phyloP scores from a whole-genome alignment of 1,140 invertebrate genomes.

The Dinothrombium tinctorium region DNA sequence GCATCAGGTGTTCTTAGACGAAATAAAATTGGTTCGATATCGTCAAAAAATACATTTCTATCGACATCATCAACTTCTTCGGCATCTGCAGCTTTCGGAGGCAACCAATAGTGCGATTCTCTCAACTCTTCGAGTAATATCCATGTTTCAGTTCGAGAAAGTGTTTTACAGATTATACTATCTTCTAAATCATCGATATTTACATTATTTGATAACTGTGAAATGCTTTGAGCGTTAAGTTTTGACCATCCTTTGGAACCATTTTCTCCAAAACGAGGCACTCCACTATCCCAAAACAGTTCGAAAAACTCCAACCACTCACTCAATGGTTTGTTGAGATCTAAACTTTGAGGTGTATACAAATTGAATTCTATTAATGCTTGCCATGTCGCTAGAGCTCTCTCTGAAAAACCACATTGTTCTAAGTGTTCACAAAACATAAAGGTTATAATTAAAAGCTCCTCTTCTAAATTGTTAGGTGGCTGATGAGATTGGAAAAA shows the following conservation, averaged over 20 bases:
- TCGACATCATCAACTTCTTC: slow-evolving; percentile 26
- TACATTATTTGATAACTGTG: slow-evolving; percentile 10
- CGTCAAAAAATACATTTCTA: slow-evolving; percentile 24
- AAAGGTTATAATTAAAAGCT: slow-evolving; percentile 20
- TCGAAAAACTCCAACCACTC: slow-evolving; percentile 22
- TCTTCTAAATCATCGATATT: slow-evolving; percentile 17
- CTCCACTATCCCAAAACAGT: slow-evolving; percentile 27
- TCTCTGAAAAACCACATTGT: slow-evolving; percentile 24
- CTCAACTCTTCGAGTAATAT: slow-evolving; percentile 22
- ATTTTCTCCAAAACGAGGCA: slow-evolving; percentile 24
- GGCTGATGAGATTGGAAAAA: slow-evolving; percentile 17
- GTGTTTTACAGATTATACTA: slow-evolving; percentile 13
- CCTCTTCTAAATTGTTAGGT: slow-evolving; percentile 15
- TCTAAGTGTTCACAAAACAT: slow-evolving; percentile 20
- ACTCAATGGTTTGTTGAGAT: slow-evolving; percentile 5
- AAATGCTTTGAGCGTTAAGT: slow-evolving; percentile 7
- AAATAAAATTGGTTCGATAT: slow-evolving; percentile 21
- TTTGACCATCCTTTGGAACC: slow-evolving; percentile 22
- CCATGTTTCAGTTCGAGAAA: slow-evolving; percentile 20
- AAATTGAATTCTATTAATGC: slow-evolving; percentile 27
- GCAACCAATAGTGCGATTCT: slow-evolving; percentile 23
- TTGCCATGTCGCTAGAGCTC: slow-evolving; percentile 24
- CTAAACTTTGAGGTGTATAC: slow-evolving; percentile 18
- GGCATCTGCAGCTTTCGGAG: slow-evolving; percentile 21
- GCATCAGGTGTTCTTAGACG: slow-evolving; percentile 16